Conservation (phyloP, 2,888 invertebrate species). For the Leptogaster cylindrica region DNA sequence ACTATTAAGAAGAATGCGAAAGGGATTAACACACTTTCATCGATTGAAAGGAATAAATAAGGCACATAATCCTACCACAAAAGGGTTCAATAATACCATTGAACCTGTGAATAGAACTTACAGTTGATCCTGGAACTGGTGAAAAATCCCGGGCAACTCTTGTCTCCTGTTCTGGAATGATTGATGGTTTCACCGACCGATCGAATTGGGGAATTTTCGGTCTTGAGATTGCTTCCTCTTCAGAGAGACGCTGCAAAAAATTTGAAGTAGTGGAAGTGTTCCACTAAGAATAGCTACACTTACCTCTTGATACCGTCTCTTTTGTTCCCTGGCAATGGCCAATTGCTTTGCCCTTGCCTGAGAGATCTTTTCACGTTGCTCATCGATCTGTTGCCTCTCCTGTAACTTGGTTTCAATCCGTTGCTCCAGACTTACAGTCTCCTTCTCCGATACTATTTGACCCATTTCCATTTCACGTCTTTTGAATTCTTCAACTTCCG, state of each 20-base stretch:
- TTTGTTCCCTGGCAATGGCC: conserved; percentile 63
- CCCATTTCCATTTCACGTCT: conserved; percentile 62
- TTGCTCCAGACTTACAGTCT: conserved; percentile 53
- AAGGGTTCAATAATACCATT: background rate
- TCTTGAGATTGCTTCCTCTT: conserved; percentile 60
- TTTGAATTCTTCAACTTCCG: conserved; percentile 66
- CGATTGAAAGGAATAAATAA: background rate
- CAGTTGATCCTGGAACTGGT: conserved; percentile 67
- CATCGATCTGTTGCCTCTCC: conserved; percentile 63
- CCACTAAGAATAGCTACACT: no score
- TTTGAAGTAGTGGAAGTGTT: no score
- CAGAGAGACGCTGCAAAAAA: conserved; percentile 53
- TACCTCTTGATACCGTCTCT: conserved; percentile 55
- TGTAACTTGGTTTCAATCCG: conserved; percentile 64
- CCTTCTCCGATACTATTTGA: conserved; percentile 49
- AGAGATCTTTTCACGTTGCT: conserved; percentile 64
- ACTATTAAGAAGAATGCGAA: background rate
- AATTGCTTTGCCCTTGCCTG: conserved; percentile 64
- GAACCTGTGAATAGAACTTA: conserved; percentile 56
- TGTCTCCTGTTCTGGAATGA: conserved; percentile 58
- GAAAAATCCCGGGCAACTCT: conserved; percentile 65
- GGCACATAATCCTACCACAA: background rate
- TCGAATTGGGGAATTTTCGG: conserved; percentile 65
- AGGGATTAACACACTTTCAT: background rate
- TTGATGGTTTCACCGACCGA: conserved; percentile 67